Percentiles rank a stretch among this genome's conserved stretches.
Conservation (phyloP, 2,113 vertebrate genomes). For the Sphyrna mokarran region DNA sequence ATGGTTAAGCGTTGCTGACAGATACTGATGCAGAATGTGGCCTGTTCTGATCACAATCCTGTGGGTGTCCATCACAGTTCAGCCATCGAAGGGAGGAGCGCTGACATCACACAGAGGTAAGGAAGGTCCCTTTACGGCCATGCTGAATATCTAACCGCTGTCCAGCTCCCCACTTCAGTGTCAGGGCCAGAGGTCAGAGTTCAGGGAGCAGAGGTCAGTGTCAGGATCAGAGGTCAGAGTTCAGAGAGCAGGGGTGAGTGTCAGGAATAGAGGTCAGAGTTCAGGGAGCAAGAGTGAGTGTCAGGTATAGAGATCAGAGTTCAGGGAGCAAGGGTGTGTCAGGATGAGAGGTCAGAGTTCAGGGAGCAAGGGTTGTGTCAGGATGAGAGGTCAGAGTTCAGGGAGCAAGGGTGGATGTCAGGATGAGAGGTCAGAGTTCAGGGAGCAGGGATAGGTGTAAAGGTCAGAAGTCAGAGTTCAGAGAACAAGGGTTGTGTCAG, state of each 20-base stretch:
- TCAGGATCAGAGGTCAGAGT: neutral
- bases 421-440: neutral
- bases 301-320: too few species aligned
- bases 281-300: too few species aligned
- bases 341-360: too few species aligned
- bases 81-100: neutral
- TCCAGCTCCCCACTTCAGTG: neutral
- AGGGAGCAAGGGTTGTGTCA: neutral
- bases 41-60: neutral
- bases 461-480: too few species aligned
- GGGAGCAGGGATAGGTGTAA: too few species aligned
- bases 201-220: neutral
- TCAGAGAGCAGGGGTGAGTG: too few species aligned
- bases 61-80: neutral
- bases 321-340: too few species aligned
- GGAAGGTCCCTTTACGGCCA: too few species aligned
- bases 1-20: slow-evolving; percentile 1
- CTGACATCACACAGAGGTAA: neutral
- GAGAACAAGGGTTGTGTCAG: too few species aligned
- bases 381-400: neutral
- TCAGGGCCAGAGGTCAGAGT: neutral
- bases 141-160: neutral
- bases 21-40: slow-evolving; percentile 14
- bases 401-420: neutral
- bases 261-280: too few species aligned